Evolutionary conservation across 2,888 invertebrate genomes (phyloP).

Genomic region (Agrochola lychnidis): DNA sequence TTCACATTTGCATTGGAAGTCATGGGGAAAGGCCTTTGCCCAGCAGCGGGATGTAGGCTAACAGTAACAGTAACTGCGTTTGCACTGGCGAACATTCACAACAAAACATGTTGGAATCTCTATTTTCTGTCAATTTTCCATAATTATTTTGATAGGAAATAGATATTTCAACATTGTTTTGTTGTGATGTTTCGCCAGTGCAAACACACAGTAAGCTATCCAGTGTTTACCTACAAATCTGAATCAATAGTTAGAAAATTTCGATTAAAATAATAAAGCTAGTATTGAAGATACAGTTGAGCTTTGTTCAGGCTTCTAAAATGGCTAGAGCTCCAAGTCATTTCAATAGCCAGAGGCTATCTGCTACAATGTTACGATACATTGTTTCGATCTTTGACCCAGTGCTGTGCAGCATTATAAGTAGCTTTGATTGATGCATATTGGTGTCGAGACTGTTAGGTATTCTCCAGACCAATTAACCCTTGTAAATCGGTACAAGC

Average conservation of each 20-base stretch:
- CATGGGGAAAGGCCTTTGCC: no score
- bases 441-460: conserved; percentile 42
- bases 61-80: no score
- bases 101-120: no score
- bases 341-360: conserved; percentile 34
- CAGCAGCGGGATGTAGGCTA: no score
- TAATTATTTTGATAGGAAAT: no score
- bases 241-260: neutral
- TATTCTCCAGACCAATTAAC: conserved; percentile 40
- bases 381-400: conserved; percentile 43
- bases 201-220: no score
- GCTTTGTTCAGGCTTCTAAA: neutral
- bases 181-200: no score
- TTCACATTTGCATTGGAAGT: no score
- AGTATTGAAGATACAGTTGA: neutral
- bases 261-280: neutral
- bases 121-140: no score
- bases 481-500: conserved; percentile 30
- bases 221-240: neutral
- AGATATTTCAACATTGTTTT: no score
- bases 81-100: no score
- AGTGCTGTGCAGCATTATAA: conserved; percentile 40
- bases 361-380: conserved; percentile 25
- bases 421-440: conserved; percentile 58
- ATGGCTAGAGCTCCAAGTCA: conserved; percentile 10